phyloP scores from a whole-genome alignment of 2,888 invertebrate species.

The Helicoverpa assulta region DNA sequence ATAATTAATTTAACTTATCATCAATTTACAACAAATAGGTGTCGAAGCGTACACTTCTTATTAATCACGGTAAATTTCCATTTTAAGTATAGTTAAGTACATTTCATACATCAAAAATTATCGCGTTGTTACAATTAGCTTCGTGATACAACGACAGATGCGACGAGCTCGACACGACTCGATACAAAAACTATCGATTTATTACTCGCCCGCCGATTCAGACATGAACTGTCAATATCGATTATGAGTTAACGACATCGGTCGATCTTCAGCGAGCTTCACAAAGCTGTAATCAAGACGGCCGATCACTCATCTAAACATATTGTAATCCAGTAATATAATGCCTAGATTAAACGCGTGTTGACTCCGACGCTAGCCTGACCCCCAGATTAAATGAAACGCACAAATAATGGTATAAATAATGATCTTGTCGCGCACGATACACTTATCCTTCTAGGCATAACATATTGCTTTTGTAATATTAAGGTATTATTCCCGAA shows the following conservation, averaged over 20 bases:
- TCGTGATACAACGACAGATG: constrained; percentile 41
- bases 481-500: constrained; percentile 85
- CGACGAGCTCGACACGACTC: constrained; percentile 46
- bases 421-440: constrained; percentile 71
- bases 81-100: constrained; percentile 29
- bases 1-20: constrained; percentile 56
- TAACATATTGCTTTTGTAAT: constrained; percentile 86
- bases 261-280: constrained; percentile 51
- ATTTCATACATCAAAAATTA: constrained; percentile 51
- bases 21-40: constrained; percentile 46
- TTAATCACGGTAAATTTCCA: constrained; percentile 57
- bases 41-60: constrained; percentile 42
- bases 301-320: constrained; percentile 64
- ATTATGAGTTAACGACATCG: constrained; percentile 64
- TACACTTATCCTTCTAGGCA: constrained; percentile 81
- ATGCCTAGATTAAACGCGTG: constrained; percentile 64
- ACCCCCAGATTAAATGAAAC: constrained; percentile 72
- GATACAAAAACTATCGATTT: constrained; percentile 56
- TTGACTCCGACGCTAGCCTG: constrained; percentile 50
- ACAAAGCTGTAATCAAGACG: constrained; percentile 70
- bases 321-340: constrained; percentile 66
- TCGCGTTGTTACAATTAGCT: constrained; percentile 51
- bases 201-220: constrained; percentile 51
- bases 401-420: constrained; percentile 79
- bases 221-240: constrained; percentile 59